Evolutionary conservation across 1,140 invertebrate genomes (phyloP).

Genomic region (Triops longicaudatus): DNA sequence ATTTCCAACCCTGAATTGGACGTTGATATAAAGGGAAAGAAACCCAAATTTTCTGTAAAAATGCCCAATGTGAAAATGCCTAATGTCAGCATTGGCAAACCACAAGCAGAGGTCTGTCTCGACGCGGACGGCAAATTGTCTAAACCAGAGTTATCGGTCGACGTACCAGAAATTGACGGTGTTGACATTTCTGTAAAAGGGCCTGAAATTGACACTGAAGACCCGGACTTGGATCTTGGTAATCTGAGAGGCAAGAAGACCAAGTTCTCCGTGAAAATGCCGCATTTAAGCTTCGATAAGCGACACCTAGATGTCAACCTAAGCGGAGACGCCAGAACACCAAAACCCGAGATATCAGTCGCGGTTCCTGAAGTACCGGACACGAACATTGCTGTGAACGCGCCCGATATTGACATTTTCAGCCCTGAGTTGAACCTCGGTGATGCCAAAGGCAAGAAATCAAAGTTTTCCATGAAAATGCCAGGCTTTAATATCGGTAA

Average conservation of each 20-base stretch:
- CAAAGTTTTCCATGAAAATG: slow-evolving; percentile 17
- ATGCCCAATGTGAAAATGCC: background rate
- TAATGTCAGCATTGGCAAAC: background rate
- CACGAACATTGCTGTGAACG: slow-evolving; percentile 13
- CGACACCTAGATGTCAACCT: background rate
- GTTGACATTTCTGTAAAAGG: background rate
- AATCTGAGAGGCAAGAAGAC: slow-evolving; percentile 18
- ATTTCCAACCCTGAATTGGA: background rate
- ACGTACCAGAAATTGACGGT: background rate
- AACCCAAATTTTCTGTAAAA: too few species aligned
- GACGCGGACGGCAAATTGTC: background rate
- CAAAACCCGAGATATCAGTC: background rate
- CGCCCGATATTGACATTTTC: background rate
- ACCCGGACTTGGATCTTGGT: background rate
- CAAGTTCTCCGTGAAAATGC: slow-evolving; percentile 23
- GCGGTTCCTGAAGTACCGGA: background rate
- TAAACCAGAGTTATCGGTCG: background rate
- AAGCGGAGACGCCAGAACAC: background rate
- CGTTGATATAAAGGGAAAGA: background rate
- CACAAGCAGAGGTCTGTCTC: background rate
- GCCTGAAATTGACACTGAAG: background rate
- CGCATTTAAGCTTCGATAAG: slow-evolving; percentile 17
- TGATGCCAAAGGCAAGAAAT: too few species aligned
- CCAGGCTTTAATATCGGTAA: slow-evolving; percentile 19
- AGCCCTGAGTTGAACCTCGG: background rate